Evolutionary conservation across 2,797 vertebrate species (phyloP), one percentile per base, ranked within the genome.

Genomic region (Chanos chanos): DNA sequence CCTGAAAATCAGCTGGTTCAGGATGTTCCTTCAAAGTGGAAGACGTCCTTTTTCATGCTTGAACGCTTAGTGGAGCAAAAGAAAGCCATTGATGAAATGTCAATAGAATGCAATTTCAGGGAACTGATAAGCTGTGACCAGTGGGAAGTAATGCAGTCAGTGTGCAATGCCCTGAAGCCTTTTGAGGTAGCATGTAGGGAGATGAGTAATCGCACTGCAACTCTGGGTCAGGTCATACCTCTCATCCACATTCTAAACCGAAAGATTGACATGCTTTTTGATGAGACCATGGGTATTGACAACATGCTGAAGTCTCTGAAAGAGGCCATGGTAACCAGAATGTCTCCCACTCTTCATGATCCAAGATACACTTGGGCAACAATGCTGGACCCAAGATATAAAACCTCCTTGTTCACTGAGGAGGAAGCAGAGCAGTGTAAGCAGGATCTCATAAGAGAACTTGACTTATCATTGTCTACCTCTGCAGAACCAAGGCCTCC

Each of bases 91-190:
- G 93, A 93, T 34, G 94, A 96, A 77, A 85, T 99, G 91, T 93
- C 96, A 0, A 83, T 93, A 1, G 94, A 96, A 89, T 97, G 95
- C 70, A 93, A 89, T 81, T 97, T 97, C 86, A 89, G 96, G 78
- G 96, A 99, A 82, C 87, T 97, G 9, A 93, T 99, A 82, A 98
- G 95, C 33, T 93, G 93, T 22, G 94, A 98, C 78, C 97, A 99
- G 85, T 98, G 94, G 97, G 94, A 97, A 74, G 95, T 99, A 59
- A 97, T 99, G 92, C 91, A 92, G 86, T 99, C 95, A 0, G 92
- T 99, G 76, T 98, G 96, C 78, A 95, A 92, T 0, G 94, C 95
- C 51, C 89, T 98, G 73, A 95, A 95, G 73, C 94, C 97, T 19
- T 98, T 98, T 0, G 95, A 97, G 59, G 93, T 94, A 5, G 94